phyloP scores from a whole-genome alignment of 1,140 invertebrate species.

The Pseudoatta argentina region DNA sequence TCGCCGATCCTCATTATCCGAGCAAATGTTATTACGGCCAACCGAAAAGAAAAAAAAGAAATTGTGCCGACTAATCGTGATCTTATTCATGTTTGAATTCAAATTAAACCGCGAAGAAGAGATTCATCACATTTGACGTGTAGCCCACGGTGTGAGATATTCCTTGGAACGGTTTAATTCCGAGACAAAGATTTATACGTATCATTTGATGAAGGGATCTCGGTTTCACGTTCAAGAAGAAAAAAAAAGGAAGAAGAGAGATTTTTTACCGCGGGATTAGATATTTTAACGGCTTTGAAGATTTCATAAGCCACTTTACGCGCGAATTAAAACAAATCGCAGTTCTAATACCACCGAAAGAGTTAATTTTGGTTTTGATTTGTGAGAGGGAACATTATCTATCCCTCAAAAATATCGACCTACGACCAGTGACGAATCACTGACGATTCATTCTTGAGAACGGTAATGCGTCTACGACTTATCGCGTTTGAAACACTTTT shows the following conservation, averaged over 20 bases:
- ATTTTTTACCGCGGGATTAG: conserved; percentile 32
- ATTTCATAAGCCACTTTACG: conserved; percentile 60
- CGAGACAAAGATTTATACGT: conserved; percentile 40
- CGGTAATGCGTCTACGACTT: conserved; percentile 24
- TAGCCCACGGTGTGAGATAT: neutral
- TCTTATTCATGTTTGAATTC: conserved; percentile 46
- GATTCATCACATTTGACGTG: neutral
- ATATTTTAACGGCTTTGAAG: conserved; percentile 41
- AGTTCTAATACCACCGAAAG: conserved; percentile 33
- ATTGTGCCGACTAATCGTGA: conserved; percentile 13
- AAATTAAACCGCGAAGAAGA: conserved; percentile 20
- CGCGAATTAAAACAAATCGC: conserved; percentile 53
- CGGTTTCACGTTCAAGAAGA: conserved; percentile 28
- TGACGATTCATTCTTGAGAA: conserved; percentile 12
- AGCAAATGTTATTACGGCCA: conserved; percentile 6
- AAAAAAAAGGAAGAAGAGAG: neutral
- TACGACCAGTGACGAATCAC: conserved; percentile 27
- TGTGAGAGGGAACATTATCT: conserved; percentile 7
- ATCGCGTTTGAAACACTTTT: conserved; percentile 29
- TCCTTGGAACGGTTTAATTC: conserved; percentile 29
- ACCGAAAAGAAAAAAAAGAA: neutral
- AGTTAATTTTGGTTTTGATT: conserved; percentile 47
- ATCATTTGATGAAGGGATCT: conserved; percentile 37
- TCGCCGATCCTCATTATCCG: conserved; percentile 28
- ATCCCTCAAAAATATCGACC: conserved; percentile 33